Conservation (phyloP, 2,888 invertebrate genomes). For the Hypomecis atomaria region DNA sequence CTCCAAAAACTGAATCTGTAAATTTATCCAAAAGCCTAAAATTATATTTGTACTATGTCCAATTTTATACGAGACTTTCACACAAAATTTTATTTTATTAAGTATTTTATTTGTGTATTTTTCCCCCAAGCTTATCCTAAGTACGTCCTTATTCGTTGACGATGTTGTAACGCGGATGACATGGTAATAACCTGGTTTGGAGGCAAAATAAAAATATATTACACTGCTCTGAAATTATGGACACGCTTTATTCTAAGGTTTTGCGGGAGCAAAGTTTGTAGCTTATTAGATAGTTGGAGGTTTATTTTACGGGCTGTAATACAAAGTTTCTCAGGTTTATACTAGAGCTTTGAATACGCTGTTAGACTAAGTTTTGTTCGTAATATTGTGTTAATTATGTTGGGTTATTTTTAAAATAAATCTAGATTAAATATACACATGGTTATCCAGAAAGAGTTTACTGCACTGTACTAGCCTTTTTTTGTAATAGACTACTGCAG, state of each 20-base stretch:
- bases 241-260: constrained; percentile 16
- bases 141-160: constrained; percentile 18
- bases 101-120: neutral
- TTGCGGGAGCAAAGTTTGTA: constrained; percentile 8
- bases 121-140: neutral
- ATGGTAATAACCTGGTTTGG: constrained; percentile 29
- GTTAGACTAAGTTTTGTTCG: neutral
- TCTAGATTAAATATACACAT: no score
- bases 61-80: no score
- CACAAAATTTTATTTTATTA: neutral
- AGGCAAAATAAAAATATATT: constrained; percentile 23
- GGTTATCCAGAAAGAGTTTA: no score
- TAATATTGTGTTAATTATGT: neutral
- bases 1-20: no score
- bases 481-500: no score
- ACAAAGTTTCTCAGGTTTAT: constrained; percentile 8
- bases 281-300: constrained; percentile 16
- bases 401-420: neutral
- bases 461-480: no score
- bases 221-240: constrained; percentile 11
- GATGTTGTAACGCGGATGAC: constrained; percentile 26
- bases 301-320: constrained; percentile 8
- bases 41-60: no score
- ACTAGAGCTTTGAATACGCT: neutral
- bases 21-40: no score